A percentile compares a stretch with the other conserved stretches of the same genome.
Conservation (phyloP, 2,888 invertebrate genomes). For the Nymphalis c-album region DNA sequence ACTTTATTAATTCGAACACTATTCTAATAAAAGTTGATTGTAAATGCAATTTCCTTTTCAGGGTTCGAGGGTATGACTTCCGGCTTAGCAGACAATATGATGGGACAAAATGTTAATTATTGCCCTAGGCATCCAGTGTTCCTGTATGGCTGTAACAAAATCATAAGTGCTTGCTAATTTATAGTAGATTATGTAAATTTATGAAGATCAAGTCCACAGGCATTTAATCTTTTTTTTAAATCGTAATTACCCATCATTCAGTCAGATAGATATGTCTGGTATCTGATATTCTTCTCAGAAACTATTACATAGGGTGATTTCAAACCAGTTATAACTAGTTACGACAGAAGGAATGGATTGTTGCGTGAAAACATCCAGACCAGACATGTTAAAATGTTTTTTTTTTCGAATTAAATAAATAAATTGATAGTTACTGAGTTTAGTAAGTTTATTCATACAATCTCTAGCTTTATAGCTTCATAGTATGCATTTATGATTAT, state of each 20-base stretch:
- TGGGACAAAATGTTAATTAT: conserved; percentile 43
- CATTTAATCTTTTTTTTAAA: background rate
- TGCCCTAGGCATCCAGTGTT: conserved; percentile 49
- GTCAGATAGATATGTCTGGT: background rate
- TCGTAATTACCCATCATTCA: background rate
- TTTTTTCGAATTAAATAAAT: no score
- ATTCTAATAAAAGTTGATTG: background rate
- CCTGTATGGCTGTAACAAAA: conserved; percentile 49
- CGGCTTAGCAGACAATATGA: conserved; percentile 44
- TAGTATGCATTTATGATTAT: no score
- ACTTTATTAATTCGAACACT: no score
- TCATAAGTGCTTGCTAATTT: conserved; percentile 42
- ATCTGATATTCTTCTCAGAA: background rate
- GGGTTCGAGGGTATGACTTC: conserved; percentile 36
- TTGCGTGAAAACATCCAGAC: no score
- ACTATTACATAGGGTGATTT: no score
- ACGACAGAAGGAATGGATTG: no score
- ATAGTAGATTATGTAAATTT: conserved; percentile 47
- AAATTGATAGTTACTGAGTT: no score
- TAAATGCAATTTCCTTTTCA: conserved; percentile 29
- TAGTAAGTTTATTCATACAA: no score
- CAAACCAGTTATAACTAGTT: no score
- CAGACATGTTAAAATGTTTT: no score
- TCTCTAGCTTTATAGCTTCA: no score
- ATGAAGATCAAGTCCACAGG: conserved; percentile 42